Base-by-base conservation (phyloP, 2,888 invertebrate species). In the Hyppa rectilinea region DNA sequence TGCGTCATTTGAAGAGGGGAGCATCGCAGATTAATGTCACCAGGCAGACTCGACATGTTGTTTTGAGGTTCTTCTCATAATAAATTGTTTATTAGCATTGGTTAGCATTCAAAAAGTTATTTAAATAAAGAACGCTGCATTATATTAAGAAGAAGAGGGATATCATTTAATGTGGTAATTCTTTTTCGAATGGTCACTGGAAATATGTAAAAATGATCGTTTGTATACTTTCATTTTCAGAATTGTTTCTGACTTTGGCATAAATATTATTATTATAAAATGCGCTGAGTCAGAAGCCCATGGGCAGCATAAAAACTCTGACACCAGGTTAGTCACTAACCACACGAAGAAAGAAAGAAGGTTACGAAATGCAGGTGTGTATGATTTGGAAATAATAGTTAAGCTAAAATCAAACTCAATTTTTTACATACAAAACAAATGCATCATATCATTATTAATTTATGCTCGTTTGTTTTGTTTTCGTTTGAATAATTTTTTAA, bases 21-120 rank as follows among this genome's bases (percentile, higher is more conserved):
- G 82, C 87, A 90, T 86, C 89, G 83, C 85, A 87, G 89, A 91
- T 88, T 91, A 89, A 89, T 90, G 88, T 88, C 89, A 87, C 81
- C 80, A 82, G 84, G 71, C 86, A 85, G 87, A 87, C 81, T 73
- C 76, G 85, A 82, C 83, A 83, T 78, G 74, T 75, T 74, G 78
- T 78, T 82, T 83, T 80, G 68, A 59, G 70, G 60, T 68, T 62
- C 60, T 56, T 72, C 71, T 78, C 61, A 62, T 66, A 59, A 64
- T 40, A 2, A 52, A 53, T 69, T 71, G 68, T 70, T 67, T 63
- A 60, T 29, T 40, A 17, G 5, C 23, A 55, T 31, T 31, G 53
- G 3, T 55, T 23, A 14, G 31, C n/a, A 12, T 23, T 34, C 14
- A 47, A 49, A 4, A 55, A 38, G 14, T 0, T 31, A 31, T 14